Conservation (phyloP, 1,140 invertebrate genomes). For the Paralvinella palmiformis region DNA sequence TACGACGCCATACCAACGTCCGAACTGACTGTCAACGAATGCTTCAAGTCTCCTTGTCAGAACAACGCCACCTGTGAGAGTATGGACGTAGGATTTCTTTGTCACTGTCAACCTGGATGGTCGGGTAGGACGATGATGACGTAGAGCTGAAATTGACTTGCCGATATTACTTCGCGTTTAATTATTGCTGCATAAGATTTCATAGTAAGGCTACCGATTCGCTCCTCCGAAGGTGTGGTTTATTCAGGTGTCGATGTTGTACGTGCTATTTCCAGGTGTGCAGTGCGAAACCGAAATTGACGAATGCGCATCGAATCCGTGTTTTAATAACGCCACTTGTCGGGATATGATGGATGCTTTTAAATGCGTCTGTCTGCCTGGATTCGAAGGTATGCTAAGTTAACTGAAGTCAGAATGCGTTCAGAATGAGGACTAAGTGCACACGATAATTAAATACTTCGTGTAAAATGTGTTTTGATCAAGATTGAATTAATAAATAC, state of each 20-base stretch:
- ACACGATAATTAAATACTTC: neutral
- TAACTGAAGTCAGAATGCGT: neutral
- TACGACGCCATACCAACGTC: neutral
- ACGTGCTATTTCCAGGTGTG: conserved; percentile 10
- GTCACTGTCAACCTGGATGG: conserved; percentile 66
- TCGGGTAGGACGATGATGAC: conserved; percentile 19
- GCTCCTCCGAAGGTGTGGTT: too few relatives aligned
- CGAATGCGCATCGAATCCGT: conserved; percentile 74
- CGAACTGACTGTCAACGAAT: conserved; percentile 29
- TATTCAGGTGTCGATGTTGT: too few relatives aligned
- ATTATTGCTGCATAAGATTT: too few relatives aligned
- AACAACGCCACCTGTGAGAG: conserved; percentile 27
- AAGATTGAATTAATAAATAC: too few relatives aligned
- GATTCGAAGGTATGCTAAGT: conserved; percentile 36
- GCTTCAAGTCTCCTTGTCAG: conserved; percentile 30
- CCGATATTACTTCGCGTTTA: too few relatives aligned
- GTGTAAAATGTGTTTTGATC: too few relatives aligned
- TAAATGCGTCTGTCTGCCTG: conserved; percentile 67
- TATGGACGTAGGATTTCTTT: conserved; percentile 47
- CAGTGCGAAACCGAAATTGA: conserved; percentile 49
- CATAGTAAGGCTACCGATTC: too few relatives aligned
- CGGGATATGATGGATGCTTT: conserved; percentile 59
- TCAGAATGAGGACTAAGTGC: neutral
- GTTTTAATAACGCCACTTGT: conserved; percentile 84
- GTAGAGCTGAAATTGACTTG: too few relatives aligned